Evolutionary conservation across 2,888 invertebrate species (phyloP).

Genomic region (Sesia apiformis): DNA sequence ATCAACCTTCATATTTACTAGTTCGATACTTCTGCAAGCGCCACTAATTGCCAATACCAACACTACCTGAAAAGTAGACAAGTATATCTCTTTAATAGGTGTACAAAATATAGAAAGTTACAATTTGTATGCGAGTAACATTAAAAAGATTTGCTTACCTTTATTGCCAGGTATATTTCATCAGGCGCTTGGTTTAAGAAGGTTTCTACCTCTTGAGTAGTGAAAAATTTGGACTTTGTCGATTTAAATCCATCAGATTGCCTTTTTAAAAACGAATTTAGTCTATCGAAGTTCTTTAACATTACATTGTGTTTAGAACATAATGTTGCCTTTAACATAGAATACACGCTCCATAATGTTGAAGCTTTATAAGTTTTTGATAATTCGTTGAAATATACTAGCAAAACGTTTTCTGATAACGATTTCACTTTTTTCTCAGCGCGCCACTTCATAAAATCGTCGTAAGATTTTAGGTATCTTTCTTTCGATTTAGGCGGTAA

Average conservation of each 20-base stretch:
- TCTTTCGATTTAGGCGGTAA: neutral
- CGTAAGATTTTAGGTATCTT: neutral
- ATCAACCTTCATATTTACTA: constrained; percentile 1
- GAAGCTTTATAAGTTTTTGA: constrained; percentile 1
- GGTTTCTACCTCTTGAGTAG: constrained; percentile 1
- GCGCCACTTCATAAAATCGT: neutral
- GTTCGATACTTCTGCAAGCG: constrained; percentile 1
- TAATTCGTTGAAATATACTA: constrained; percentile 6
- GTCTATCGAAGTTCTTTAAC: constrained; percentile 2
- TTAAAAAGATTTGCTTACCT: neutral
- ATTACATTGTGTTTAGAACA: constrained; percentile 3
- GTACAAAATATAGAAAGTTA: too few relatives aligned
- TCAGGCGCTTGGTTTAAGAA: constrained; percentile 3
- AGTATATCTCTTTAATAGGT: neutral
- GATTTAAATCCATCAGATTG: neutral
- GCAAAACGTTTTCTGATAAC: constrained; percentile 3
- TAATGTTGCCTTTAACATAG: constrained; percentile 3
- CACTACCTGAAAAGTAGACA: constrained; percentile 1
- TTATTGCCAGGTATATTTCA: neutral
- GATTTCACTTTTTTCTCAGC: neutral
- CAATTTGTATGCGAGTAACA: too few relatives aligned
- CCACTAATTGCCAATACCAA: constrained; percentile 1
- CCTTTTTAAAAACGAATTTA: constrained; percentile 4
- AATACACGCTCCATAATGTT: constrained; percentile 3
- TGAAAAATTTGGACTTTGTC: constrained; percentile 1